A percentile compares a stretch with the other conserved stretches of the same genome.
phyloP scores from a whole-genome alignment of 2,113 vertebrate genomes.

The Corynorhinus townsendii region DNA sequence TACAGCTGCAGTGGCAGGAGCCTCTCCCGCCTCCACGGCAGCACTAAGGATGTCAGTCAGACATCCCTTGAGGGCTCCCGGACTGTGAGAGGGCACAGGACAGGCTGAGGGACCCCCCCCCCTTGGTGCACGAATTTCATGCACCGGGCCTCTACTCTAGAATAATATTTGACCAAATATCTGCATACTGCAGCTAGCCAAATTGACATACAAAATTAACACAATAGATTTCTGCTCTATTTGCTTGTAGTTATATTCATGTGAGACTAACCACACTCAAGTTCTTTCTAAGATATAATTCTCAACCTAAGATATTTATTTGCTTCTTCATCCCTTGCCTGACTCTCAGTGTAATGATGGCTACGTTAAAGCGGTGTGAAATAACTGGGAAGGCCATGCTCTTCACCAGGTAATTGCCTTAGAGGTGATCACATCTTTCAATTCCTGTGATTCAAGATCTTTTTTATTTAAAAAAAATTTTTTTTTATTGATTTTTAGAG shows the following conservation, averaged over 20 bases:
- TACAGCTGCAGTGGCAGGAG: too few relatives aligned
- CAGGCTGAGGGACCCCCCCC: too few relatives aligned
- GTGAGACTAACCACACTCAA: not conserved
- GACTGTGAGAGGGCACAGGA: too few relatives aligned
- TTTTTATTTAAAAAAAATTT: not conserved
- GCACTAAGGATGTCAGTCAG: too few relatives aligned
- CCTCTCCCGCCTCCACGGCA: too few relatives aligned
- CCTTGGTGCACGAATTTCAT: too few relatives aligned
- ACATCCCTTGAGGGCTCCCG: too few relatives aligned
- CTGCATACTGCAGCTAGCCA: not conserved
- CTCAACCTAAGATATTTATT: not conserved
- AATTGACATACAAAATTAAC: not conserved
- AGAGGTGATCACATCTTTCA: not conserved
- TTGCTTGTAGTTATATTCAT: not conserved
- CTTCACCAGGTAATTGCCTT: not conserved
- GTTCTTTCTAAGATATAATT: not conserved
- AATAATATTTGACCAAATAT: not conserved
- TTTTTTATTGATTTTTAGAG: not conserved
- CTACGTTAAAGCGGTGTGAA: not conserved
- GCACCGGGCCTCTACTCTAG: not conserved
- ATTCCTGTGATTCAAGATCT: not conserved
- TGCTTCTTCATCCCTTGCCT: not conserved
- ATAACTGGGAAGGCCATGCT: not conserved
- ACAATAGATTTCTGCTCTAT: not conserved
- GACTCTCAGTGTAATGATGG: not conserved